Conservation (phyloP, 2,888 invertebrate genomes). For the Nezara viridula region DNA sequence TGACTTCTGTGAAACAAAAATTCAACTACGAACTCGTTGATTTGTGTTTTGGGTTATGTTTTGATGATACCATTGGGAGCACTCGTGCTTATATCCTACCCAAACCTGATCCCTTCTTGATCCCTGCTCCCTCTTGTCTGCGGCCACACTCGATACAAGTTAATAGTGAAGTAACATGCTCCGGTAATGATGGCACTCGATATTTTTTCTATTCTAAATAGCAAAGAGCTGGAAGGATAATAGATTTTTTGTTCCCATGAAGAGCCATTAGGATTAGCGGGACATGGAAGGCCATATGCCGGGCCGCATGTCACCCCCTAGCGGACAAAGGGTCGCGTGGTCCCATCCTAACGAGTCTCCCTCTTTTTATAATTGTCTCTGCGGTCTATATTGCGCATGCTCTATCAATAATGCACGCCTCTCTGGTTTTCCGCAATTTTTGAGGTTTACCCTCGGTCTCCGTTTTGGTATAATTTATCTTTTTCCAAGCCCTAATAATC, state of each 20-base stretch:
- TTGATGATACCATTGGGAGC: not conserved
- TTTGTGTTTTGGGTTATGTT: not conserved
- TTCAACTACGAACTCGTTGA: not conserved
- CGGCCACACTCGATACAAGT: constrained; percentile 2
- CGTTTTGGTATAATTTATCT: not conserved
- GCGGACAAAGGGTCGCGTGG: constrained; percentile 43
- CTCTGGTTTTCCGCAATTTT: not conserved
- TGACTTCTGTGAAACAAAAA: too few relatives aligned
- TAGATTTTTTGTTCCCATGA: constrained; percentile 39
- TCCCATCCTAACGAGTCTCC: constrained; percentile 17
- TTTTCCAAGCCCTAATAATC: not conserved
- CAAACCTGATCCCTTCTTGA: not conserved
- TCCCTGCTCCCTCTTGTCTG: not conserved
- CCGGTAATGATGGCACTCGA: constrained; percentile 12
- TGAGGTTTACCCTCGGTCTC: not conserved
- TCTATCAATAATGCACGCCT: constrained; percentile 17
- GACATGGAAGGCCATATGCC: constrained; percentile 49
- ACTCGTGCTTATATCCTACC: not conserved
- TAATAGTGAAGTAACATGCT: constrained; percentile 20
- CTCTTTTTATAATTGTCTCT: constrained; percentile 47
- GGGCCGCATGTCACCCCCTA: constrained; percentile 53
- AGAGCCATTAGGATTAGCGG: constrained; percentile 53
- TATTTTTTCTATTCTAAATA: constrained; percentile 5
- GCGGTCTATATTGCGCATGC: constrained; percentile 19
- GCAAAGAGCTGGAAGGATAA: not conserved